Conservation (phyloP, 2,797 vertebrate species). For the Triplophysa bombifrons region DNA sequence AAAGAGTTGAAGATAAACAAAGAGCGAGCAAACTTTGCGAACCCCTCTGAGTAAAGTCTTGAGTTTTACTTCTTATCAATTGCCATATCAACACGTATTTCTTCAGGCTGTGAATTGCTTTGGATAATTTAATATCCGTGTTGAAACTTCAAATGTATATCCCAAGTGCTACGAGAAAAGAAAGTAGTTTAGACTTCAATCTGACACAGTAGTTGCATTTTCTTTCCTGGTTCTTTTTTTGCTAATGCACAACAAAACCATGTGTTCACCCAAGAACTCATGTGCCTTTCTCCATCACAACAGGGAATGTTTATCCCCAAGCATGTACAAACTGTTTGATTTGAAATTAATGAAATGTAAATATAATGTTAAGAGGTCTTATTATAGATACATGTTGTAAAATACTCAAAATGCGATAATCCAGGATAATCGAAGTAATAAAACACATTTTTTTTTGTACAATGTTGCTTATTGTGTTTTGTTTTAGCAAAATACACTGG, state of each 20-base stretch:
- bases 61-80: slow-evolving; percentile 47
- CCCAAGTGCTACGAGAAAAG: slow-evolving; percentile 43
- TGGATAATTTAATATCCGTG: slow-evolving; percentile 60
- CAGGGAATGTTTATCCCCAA: slow-evolving; percentile 77
- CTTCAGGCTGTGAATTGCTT: slow-evolving; percentile 65
- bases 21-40: background rate
- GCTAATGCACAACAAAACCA: slow-evolving; percentile 73
- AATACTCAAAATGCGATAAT: slow-evolving; percentile 66
- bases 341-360: slow-evolving; percentile 76
- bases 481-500: background rate
- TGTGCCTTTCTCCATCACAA: slow-evolving; percentile 90
- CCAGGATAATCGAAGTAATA: slow-evolving; percentile 74
- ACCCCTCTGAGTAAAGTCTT: background rate
- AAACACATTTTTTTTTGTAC: slow-evolving; percentile 59
- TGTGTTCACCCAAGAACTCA: slow-evolving; percentile 75
- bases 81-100: slow-evolving; percentile 63
- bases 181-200: slow-evolving; percentile 45
- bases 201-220: slow-evolving; percentile 28
- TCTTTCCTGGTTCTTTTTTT: slow-evolving; percentile 74
- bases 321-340: slow-evolving; percentile 83
- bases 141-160: slow-evolving; percentile 53
- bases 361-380: slow-evolving; percentile 75
- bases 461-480: slow-evolving; percentile 10
- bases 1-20: slow-evolving; percentile 7
- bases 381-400: slow-evolving; percentile 79